These are phyloP conservation scores for Diogma glabrata DNA, from an alignment of 2,888 invertebrate genomes.

Conservation along the genomic window DNA sequence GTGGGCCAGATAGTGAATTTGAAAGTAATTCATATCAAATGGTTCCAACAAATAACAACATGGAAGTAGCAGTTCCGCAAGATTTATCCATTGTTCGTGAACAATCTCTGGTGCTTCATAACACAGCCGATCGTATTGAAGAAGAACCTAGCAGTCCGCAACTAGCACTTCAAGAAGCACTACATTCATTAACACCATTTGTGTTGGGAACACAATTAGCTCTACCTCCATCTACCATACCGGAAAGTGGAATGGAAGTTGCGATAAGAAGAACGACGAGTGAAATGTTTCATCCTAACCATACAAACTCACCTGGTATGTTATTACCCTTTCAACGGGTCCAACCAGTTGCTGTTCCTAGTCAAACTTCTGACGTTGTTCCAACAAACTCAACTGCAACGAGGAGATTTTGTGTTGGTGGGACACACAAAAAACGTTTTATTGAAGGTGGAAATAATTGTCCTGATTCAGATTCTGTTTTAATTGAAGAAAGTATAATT, in stretches of 20 bases:
- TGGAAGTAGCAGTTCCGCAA: constrained; percentile 38
- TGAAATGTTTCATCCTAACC: constrained; percentile 34
- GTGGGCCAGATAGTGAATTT: constrained; percentile 21
- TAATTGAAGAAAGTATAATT: constrained; percentile 78
- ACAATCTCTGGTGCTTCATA: constrained; percentile 31
- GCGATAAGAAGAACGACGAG: constrained; percentile 27
- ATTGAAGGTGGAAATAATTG: constrained; percentile 33
- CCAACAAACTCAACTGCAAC: constrained; percentile 34
- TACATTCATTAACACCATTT: constrained; percentile 12
- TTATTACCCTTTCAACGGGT: constrained; percentile 36
- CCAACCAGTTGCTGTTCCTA: constrained; percentile 35
- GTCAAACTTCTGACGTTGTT: constrained; percentile 36
- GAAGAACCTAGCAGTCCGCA: constrained; percentile 14
- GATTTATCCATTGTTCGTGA: constrained; percentile 37
- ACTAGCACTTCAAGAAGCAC: constrained; percentile 10
- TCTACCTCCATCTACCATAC: constrained; percentile 30
- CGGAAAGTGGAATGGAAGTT: constrained; percentile 35
- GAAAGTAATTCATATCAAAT: constrained; percentile 20
- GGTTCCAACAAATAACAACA: constrained; percentile 25
- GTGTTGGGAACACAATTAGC: constrained; percentile 24
- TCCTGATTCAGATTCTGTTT: constrained; percentile 41
- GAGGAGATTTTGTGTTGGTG: constrained; percentile 23
- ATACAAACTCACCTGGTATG: constrained; percentile 29
- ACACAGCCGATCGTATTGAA: constrained; percentile 27
- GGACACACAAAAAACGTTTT: constrained; percentile 27